Conservation (phyloP, 2,113 vertebrate species). For the Melanerpes aurifrons region DNA sequence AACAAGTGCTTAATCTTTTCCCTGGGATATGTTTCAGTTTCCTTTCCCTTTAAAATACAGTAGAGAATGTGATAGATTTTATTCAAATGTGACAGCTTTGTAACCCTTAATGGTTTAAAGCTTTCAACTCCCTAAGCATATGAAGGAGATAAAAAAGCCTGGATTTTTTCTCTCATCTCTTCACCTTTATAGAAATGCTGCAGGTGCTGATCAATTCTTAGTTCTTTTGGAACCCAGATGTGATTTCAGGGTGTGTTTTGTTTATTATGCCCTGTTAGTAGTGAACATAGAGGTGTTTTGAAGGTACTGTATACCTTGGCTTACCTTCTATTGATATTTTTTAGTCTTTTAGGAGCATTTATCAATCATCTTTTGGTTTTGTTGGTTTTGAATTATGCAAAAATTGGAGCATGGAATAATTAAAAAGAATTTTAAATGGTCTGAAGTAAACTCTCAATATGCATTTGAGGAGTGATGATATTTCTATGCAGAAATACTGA, state of each 20-base stretch:
- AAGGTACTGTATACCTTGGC: not conserved
- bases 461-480: not conserved
- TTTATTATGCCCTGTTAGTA: not conserved
- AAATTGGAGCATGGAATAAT: not conserved
- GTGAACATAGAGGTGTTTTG: not conserved
- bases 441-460: not conserved
- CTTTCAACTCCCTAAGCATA: not conserved
- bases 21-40: not conserved
- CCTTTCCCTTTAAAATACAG: not conserved
- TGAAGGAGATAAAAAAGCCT: not conserved
- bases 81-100: not conserved
- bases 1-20: not conserved
- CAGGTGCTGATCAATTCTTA: not conserved
- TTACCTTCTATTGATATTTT: not conserved
- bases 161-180: not conserved
- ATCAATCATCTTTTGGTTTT: not conserved
- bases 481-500: not conserved
- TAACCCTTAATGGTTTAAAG: not conserved
- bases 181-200: not conserved
- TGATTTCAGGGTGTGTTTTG: not conserved
- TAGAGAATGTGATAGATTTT: not conserved
- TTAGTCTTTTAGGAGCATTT: not conserved
- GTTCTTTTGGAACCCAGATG: not conserved
- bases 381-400: not conserved
- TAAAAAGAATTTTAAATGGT: not conserved